These are phyloP conservation scores for Nesospiza acunhae DNA, from an alignment of 2,113 vertebrate genomes.

Conservation along the genomic window DNA sequence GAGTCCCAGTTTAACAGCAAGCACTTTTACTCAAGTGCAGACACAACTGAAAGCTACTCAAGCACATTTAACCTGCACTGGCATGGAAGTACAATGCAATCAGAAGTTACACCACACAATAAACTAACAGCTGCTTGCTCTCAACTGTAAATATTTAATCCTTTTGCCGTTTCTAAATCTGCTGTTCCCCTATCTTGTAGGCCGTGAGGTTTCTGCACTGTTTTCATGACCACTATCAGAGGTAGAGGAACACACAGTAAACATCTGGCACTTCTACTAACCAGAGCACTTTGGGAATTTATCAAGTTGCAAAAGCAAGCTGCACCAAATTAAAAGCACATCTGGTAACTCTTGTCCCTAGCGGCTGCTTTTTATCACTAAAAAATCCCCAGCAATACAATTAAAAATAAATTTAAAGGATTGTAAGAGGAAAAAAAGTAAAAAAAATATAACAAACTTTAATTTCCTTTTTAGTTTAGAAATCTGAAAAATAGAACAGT, in stretches of 20 bases:
- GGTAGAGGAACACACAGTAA: neutral
- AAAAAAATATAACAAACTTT: neutral
- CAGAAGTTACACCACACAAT: neutral
- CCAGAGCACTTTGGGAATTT: slow-evolving; percentile 24
- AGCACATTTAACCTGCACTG: neutral
- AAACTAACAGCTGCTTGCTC: neutral
- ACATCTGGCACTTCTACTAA: slow-evolving; percentile 40
- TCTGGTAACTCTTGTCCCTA: neutral
- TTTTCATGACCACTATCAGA: neutral
- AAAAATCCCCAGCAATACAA: neutral
- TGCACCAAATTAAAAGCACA: slow-evolving; percentile 48
- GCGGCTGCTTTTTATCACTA: neutral
- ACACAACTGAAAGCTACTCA: neutral
- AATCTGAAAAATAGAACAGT: neutral
- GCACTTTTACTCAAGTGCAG: neutral
- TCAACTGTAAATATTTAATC: neutral
- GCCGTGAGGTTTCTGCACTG: neutral
- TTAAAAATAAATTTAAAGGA: neutral
- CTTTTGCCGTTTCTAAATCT: neutral
- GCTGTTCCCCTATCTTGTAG: neutral
- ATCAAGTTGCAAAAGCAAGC: slow-evolving; percentile 24
- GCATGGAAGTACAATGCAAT: neutral
- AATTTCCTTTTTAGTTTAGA: neutral
- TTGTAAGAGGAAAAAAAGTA: neutral
- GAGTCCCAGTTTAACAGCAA: neutral